Evolutionary conservation across 2,797 vertebrate genomes (phyloP).

Genomic region (Rhinichthys osculus): DNA sequence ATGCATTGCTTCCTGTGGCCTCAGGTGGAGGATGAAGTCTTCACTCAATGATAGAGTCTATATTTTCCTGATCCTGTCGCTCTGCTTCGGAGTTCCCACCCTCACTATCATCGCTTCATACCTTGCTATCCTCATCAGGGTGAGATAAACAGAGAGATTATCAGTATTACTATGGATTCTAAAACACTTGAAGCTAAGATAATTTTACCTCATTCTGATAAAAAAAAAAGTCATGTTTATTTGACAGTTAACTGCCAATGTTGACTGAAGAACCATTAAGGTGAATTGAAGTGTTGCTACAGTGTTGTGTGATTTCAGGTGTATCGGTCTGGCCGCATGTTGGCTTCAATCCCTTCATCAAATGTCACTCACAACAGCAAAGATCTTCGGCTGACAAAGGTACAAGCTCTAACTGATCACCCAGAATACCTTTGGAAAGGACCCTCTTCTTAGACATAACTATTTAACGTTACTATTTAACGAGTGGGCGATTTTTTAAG

Average conservation of each 20-base stretch:
- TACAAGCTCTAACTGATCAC: conserved; percentile 29
- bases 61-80: conserved; percentile 64
- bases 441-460: not conserved
- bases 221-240: not conserved
- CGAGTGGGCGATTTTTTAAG: not conserved
- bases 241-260: not conserved
- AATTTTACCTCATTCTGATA: not conserved
- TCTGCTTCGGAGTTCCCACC: conserved; percentile 64
- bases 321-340: conserved; percentile 60
- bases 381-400: conserved; percentile 70
- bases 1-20: not conserved
- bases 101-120: conserved; percentile 56
- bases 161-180: not conserved
- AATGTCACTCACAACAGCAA: conserved; percentile 63
- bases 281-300: not conserved
- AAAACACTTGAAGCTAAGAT: not conserved
- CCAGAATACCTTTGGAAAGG: not conserved
- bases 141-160: conserved; percentile 15
- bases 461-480: not conserved
- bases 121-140: conserved; percentile 54
- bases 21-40: conserved; percentile 68
- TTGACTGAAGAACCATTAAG: not conserved
- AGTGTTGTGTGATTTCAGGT: conserved; percentile 60
- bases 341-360: conserved; percentile 69
- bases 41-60: conserved; percentile 65